Evolutionary conservation across 2,797 vertebrate genomes (phyloP).

Genomic region (Argya squamiceps): DNA sequence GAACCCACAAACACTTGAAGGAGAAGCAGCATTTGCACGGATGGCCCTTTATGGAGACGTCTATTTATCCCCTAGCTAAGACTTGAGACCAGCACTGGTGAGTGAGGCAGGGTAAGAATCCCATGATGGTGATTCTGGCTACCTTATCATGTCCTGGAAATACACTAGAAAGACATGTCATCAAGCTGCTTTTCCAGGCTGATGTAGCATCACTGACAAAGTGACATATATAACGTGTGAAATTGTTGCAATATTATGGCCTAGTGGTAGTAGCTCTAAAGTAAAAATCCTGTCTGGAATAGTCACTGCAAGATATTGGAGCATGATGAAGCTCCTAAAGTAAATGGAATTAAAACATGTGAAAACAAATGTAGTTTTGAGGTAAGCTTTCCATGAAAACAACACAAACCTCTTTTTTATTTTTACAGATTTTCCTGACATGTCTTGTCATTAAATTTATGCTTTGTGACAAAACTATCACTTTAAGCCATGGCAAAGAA

Average conservation of each 20-base stretch:
- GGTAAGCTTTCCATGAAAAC: neutral
- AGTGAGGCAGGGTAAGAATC: neutral
- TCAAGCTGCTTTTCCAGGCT: neutral
- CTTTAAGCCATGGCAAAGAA: neutral
- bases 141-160: neutral
- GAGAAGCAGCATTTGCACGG: neutral
- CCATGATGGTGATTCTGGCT: neutral
- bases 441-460: neutral
- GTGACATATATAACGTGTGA: accelerated
- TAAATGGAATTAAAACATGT: neutral
- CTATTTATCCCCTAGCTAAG: neutral
- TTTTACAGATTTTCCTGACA: neutral
- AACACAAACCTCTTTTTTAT: neutral
- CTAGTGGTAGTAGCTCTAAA: neutral
- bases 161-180: accelerated
- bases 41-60: neutral
- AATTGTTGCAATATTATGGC: neutral
- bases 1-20: neutral
- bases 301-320: neutral
- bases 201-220: neutral
- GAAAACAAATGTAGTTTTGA: neutral
- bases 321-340: neutral
- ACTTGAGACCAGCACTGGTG: neutral
- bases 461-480: neutral
- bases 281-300: neutral